Evolutionary conservation across 2,797 vertebrate species (phyloP), one percentile per base, ranked within the genome.

Genomic region (Parotocinclus haroldoi): DNA sequence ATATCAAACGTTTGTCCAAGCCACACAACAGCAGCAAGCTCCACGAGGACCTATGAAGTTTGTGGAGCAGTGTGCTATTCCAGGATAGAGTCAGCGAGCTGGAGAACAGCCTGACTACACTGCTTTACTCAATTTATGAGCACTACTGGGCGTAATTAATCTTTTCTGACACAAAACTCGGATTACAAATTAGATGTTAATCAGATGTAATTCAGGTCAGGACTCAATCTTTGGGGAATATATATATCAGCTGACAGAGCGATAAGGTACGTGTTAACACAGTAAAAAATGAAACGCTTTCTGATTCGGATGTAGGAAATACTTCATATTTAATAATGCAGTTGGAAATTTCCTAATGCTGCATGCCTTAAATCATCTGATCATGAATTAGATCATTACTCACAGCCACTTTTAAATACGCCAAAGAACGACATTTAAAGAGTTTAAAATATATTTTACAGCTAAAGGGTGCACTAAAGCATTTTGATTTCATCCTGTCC

Each of bases 1-100:
- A 89, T 82, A 85, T 85, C 80, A 83, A 80, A 78, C 78, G 75
- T 84, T 88, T 83, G 82, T 87, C 87, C 85, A 91, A 90, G 89
- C 89, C 89, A 88, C 89, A 89, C 86, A 84, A 83, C 81, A 83
- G 81, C 82, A 80, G 81, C 54, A 78, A 76, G 82, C 83, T 85
- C 86, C 83, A 78, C 50, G 58, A 69, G 72, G 70, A 75, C 59
- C 67, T 16, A 73, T 73, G 58, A 76, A 51, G 38, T 58, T 58
- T 58, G 70, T 49, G 37, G 50, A 49, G 52, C 71, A 16, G 74
- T 45, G 14, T 39, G 56, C 50, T 69, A 61, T 74, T 76, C 63
- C 74, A 76, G 77, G 60, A 63, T 50, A 54, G 71, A 64, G 57
- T 40, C 48, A 56, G 68, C 66, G 62, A 68, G 48, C 71, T 79